Evolutionary conservation across 2,888 invertebrate species (phyloP).

Genomic region (Lasioglossum leucozonium): DNA sequence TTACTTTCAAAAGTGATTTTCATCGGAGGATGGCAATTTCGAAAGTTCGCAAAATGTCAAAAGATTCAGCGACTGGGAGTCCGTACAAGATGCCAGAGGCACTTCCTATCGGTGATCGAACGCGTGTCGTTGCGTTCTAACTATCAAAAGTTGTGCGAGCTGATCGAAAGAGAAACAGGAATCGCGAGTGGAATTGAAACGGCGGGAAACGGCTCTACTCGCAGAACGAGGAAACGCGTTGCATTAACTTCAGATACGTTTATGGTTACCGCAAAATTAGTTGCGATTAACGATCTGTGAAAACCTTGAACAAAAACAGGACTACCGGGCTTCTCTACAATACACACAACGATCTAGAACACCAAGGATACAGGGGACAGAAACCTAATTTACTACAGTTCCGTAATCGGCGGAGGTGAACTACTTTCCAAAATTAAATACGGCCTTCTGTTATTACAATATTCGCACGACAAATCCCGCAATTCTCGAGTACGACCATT

Average conservation of each 20-base stretch:
- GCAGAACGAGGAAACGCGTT: neutral
- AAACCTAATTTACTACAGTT: neutral
- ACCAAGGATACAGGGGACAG: slow-evolving; percentile 4
- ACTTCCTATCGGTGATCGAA: neutral
- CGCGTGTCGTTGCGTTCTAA: neutral
- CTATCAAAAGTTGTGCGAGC: neutral
- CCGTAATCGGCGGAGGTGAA: neutral
- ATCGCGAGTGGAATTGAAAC: neutral
- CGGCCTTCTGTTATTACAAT: neutral
- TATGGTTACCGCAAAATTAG: neutral
- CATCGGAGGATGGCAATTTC: neutral
- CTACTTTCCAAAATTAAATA: neutral
- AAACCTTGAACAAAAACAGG: neutral
- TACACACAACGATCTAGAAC: neutral
- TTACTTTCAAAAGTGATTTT: slow-evolving; percentile 1
- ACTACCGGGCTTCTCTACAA: neutral
- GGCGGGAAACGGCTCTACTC: no score
- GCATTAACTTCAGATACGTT: neutral
- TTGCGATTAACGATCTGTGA: slow-evolving; percentile 1
- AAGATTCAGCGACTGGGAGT: neutral
- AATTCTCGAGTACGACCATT: neutral
- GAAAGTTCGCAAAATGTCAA: neutral
- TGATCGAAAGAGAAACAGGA: neutral
- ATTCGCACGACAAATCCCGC: neutral
- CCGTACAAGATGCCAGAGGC: neutral